Evolutionary conservation across 2,113 vertebrate species (phyloP), one percentile per base, ranked within the genome.

Genomic region (Tragelaphus strepsiceros): DNA sequence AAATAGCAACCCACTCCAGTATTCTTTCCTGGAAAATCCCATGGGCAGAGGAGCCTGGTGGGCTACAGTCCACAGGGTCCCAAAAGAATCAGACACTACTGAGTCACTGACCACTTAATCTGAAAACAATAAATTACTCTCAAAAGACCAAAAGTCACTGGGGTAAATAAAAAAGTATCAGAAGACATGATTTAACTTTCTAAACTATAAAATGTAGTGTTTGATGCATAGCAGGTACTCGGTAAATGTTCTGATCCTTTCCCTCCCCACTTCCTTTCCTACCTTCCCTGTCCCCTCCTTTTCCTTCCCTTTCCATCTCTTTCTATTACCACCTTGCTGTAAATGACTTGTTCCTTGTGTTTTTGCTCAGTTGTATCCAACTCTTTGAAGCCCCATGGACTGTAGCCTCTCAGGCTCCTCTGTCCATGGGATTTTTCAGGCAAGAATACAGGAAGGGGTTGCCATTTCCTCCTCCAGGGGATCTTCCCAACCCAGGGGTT

Each of bases 81-180:
- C 0, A 0, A 77, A 77, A 43, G 35, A 77, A 77, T 77, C 71
- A 77, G 35, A 77, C 5, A 7, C 11, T 17, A 26, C 71, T 77
- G 35, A 77, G 35, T 43, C 11, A 43, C 35, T 77, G 22, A 21
- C 21, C 49, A 28, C 10, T 86, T 89, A 64, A 86, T 93, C 82
- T 85, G 30, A 49, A 96, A 97, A 93, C 2, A 71, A 35, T 64
- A 21, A 71, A 92, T 85, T 67, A n/a, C 49, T 97, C 22, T 96
- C 35, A 93, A 61, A 93, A 78, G 46, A 16, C 51, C 53, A 95
- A 3, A 8, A 93, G 32, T 89, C 82, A 67, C 12, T 35, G 54
- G 32, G 77, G 83, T 43, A 77, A 7, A 21, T 10, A 59, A 91
- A 56, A 62, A 56, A 94, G 51, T n/a, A 13, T 16, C n/a, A 56